A percentile compares a stretch with the other conserved stretches of the same genome.
Conservation (phyloP, 2,888 invertebrate species). For the Stenchaetothrips biformis region DNA sequence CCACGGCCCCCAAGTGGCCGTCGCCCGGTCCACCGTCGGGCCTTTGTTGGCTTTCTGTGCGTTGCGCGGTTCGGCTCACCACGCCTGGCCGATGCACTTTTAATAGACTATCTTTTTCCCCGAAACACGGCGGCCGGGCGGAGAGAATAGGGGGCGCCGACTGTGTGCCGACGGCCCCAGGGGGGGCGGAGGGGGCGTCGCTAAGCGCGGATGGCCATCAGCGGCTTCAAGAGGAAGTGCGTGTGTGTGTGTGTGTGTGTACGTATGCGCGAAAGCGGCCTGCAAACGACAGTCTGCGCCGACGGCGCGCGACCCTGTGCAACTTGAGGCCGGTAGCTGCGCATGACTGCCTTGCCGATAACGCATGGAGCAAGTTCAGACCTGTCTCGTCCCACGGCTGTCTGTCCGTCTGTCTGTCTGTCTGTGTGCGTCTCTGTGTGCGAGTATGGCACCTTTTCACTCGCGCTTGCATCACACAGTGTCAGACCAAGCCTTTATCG, state of each 20-base stretch:
- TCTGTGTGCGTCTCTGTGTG: background rate
- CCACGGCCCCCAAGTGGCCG: no score
- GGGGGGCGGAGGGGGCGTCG: background rate
- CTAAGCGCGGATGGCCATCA: background rate
- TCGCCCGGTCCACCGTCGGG: no score
- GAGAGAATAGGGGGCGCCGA: background rate
- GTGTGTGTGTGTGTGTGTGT: no score
- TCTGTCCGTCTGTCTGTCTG: background rate
- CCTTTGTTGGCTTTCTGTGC: no score
- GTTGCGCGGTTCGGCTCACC: background rate
- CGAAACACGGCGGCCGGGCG: background rate
- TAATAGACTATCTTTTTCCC: conserved; percentile 13
- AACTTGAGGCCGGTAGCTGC: no score
- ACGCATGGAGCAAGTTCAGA: background rate
- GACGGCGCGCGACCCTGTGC: no score
- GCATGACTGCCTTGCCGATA: background rate
- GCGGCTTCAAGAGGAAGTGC: no score
- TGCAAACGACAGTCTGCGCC: no score
- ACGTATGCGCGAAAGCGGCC: background rate
- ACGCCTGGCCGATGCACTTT: background rate
- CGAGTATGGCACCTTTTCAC: background rate
- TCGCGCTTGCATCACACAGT: background rate
- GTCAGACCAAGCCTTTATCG: background rate
- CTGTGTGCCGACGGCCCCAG: background rate
- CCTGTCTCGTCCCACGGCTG: background rate